Evolutionary conservation across 2,113 vertebrate genomes (phyloP), one percentile per base, ranked within the genome.

Genomic region (Sarotherodon lohbergeri): DNA sequence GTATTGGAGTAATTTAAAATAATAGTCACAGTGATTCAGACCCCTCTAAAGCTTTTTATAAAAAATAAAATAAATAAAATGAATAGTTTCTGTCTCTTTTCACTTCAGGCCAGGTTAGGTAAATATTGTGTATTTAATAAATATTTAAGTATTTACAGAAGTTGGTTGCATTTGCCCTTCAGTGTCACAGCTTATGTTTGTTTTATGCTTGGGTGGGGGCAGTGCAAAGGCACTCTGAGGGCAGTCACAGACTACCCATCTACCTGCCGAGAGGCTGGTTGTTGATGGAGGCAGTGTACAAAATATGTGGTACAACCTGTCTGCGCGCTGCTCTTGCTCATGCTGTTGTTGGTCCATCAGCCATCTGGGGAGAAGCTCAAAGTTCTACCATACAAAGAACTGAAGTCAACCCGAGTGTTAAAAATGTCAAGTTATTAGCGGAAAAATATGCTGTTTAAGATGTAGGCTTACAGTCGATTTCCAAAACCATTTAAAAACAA

Each of bases 341-440:
- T 24, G 1, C 17, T 66, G 19, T 39, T 39, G 19, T 66, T 66
- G 61, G 34, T 66, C 34, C 19, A 39, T 41, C 34, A 34, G 0
- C 34, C 34, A 39, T n/a, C 41, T 12, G 5, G 10, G 41, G 10
- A 43, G 4, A 12, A 43, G 41, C 2, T 11, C 61, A 39, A 22
- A 66, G 34, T 39, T 66, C 19, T 66, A 66, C 34, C 61, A 66
- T 5, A 66, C 34, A 39, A 66, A 66, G 34, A 2, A 19, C 61
- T 66, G 34, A 13, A 39, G 17, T 66, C 17, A 66, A 66, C 9
- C 6, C n/a, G 61, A 39, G 6, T 66, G 17, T 39, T 66, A 66
- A 39, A 66, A 66, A 27, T 27, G 27, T 27, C 27, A 27, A 7
- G 22, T 41, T 14, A 41, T 22, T 68, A 14, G 0, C 0, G 2